Base-by-base conservation (phyloP, 2,797 vertebrate genomes). In the Margarornis squamiger region DNA sequence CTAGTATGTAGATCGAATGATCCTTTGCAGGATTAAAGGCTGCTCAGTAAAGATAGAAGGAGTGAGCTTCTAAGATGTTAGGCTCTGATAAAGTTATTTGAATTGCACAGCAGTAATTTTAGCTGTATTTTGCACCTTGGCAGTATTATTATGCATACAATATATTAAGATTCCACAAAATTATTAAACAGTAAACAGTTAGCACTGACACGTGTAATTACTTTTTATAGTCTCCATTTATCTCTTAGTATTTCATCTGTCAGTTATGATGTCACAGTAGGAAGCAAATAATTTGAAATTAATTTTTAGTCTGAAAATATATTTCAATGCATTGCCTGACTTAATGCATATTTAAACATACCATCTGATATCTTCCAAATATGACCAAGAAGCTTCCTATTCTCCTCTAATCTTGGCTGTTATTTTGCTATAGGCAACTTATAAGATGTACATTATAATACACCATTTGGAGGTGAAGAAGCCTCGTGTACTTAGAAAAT, bases 141-240 rank as follows among this genome's bases (percentile, higher is more conserved):
- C 23, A 83, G 16, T 51, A 41, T 91, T 95, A 66, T 43, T 84
- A 66, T 65, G 57, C 59, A n/a, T 86, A 72, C 86, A 88, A 46
- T 78, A 58, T 54, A 65, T 83, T 68, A 77, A 54, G 45, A 73
- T 83, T 80, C n/a, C 68, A 78, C 51, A 36, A 71, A 92, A 80
- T 41, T 36, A 88, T 95, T 96, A 46, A 87, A 74, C 27, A 89
- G 66, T 65, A 94, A 96, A 58, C 10, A 48, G 32, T 79, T 95
- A 54, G 30, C 67, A 88, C 6, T 66, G 74, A 88, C 38, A 90
- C 63, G 9, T 91, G 45, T 92, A 94, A 91, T 92, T 97, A 78
- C 52, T 93, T 97, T 89, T 88, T 75, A 72, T 70, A 86, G 88
- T 86, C 61, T 88, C 11, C n/a, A 23, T 93, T 95, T 96, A 34